Conservation (phyloP, 2,888 invertebrate species). For the Drosophila cracens region DNA sequence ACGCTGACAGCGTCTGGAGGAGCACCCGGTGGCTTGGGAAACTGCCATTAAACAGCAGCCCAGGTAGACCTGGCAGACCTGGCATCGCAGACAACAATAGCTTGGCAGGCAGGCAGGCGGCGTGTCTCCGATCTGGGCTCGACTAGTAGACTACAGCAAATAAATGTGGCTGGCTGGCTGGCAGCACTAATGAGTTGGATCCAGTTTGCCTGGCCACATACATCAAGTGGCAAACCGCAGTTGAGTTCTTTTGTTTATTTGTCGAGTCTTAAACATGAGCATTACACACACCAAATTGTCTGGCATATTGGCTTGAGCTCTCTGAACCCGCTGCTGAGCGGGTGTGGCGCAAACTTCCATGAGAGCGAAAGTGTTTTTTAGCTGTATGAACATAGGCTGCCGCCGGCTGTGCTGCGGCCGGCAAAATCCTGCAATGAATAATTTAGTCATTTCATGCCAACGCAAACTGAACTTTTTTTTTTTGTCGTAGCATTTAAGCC, state of each 20-base stretch:
- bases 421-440: conserved; percentile 79
- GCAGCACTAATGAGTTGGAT: conserved; percentile 49
- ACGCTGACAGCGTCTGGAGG: conserved; percentile 49
- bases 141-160: conserved; percentile 37
- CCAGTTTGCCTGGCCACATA: conserved; percentile 36
- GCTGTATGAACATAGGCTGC: conserved; percentile 12
- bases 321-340: conserved; percentile 38
- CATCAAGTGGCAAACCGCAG: conserved; percentile 24
- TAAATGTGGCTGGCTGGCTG: conserved; percentile 25
- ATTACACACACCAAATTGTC: conserved; percentile 55
- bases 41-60: conserved; percentile 59
- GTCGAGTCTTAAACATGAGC: conserved; percentile 52
- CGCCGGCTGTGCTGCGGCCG: conserved; percentile 27
- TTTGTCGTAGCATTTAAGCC: conserved; percentile 70
- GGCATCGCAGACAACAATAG: conserved; percentile 61
- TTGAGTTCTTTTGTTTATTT: conserved; percentile 49
- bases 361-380: conserved; percentile 74
- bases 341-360: conserved; percentile 39
- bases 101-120: conserved; percentile 7
- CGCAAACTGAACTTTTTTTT: conserved; percentile 55
- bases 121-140: conserved; percentile 28
- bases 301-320: conserved; percentile 67
- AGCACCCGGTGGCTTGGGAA: conserved; percentile 41
- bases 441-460: conserved; percentile 74
- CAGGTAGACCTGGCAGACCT: conserved; percentile 46